Base-by-base conservation (phyloP, 2,888 invertebrate species). In the Eudasyphora cyanicolor region DNA sequence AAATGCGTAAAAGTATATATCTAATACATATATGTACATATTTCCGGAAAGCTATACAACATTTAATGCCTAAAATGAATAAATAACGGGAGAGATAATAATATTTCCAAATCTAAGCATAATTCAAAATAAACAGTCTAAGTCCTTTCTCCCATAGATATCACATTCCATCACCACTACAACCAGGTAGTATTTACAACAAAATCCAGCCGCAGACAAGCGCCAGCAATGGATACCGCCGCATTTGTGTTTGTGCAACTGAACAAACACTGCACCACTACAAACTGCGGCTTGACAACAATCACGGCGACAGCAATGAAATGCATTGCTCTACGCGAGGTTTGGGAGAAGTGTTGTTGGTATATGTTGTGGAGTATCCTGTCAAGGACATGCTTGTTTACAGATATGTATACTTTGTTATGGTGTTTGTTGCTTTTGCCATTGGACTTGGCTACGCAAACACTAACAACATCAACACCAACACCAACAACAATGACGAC, bases 311-410 rank as follows among this genome's bases (percentile, higher is more conserved):
- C 67, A 42, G 35, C 67, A 42, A 67, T n/a, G 19, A 38, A 67
- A 42, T 38, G 42, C 7, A 38, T 3, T 38, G 42, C 67, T 14
- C 14, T 57, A 45, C 12, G 64, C 32, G 14, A 19, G 54, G 8
- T 62, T 7, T 62, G 29, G n/a, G n/a, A n/a, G n/a, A n/a, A n/a
- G n/a, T 35, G 62, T 35, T 64, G 21, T n/a, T n/a, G n/a, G n/a
- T 42, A 42, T 24, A 21, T 67, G 67, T 35, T 54, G 54, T 38
- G n/a, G 45, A 54, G 67, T 67, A 76, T 57, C 69, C 76, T 60
- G 60, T 69, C 57, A 76, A 76, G 76, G 67, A 69, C 69, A 76
- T 57, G 38, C 29, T 60, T 69, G 76, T 76, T 57, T 45, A 67
- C 67, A 67, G 21, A 67, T 67, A n/a, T n/a, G n/a, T n/a, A n/a